phyloP scores from a whole-genome alignment of 2,797 vertebrate genomes.

The Taeniopygia guttata region DNA sequence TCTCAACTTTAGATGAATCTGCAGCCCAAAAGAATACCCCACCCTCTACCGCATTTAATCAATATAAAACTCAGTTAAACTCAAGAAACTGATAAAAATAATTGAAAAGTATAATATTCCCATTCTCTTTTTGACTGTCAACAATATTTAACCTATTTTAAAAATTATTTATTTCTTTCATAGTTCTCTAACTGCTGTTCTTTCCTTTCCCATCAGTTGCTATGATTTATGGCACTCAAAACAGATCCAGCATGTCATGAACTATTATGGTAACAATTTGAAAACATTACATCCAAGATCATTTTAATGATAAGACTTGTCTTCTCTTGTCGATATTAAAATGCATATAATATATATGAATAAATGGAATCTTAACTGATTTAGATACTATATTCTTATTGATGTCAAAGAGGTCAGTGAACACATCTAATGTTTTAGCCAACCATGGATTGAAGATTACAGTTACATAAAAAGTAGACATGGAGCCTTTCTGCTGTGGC shows the following conservation, averaged over 20 bases:
- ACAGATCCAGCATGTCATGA: background rate
- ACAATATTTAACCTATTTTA: background rate
- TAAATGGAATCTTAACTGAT: conserved; percentile 48
- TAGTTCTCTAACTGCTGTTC: background rate
- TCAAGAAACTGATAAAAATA: background rate
- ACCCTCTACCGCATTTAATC: background rate
- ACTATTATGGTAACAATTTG: background rate
- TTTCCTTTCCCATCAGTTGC: background rate
- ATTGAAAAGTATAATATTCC: background rate
- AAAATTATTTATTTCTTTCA: background rate
- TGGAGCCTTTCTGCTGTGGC: background rate
- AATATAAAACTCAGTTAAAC: background rate
- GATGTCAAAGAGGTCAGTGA: conserved; percentile 53
- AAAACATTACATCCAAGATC: conserved; percentile 23
- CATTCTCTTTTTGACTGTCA: background rate
- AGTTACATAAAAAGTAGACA: background rate
- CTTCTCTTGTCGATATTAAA: conserved; percentile 30
- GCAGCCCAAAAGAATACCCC: background rate
- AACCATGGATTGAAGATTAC: conserved; percentile 1
- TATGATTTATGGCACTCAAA: background rate
- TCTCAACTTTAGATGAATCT: background rate
- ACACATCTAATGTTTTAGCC: conserved; percentile 26
- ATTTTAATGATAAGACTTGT: conserved; percentile 7
- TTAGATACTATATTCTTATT: conserved; percentile 31
- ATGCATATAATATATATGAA: background rate